Conservation (phyloP, 2,888 invertebrate species). For the Cristatella mucedo region DNA sequence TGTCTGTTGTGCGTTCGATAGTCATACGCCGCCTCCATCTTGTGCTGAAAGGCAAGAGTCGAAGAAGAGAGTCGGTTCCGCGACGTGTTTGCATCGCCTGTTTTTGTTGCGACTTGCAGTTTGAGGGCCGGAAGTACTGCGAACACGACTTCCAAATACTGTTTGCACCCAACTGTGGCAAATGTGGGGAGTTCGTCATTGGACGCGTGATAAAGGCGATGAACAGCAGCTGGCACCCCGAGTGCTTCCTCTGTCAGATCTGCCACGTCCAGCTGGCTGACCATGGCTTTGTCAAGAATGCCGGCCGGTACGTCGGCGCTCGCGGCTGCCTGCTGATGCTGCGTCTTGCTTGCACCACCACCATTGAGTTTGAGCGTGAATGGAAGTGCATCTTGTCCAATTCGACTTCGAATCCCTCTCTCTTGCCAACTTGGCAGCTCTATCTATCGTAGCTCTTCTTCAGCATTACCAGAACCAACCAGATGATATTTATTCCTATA, state of each 20-base stretch:
- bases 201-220: constrained; percentile 98
- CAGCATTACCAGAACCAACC: too few species aligned
- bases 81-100: constrained; percentile 1
- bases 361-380: neutral
- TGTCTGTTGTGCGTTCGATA: too few species aligned
- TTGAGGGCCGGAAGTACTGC: constrained; percentile 96
- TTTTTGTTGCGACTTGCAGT: constrained; percentile 46
- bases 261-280: constrained; percentile 83
- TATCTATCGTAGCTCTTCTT: too few species aligned
- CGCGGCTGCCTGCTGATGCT: too few species aligned
- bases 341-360: too few species aligned
- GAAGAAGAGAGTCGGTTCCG: neutral
- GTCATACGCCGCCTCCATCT: too few species aligned
- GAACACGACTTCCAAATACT: constrained; percentile 96
- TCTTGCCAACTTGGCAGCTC: too few species aligned
- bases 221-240: constrained; percentile 97
- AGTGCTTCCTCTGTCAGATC: constrained; percentile 88
- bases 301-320: constrained; percentile 44
- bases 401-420: too few species aligned
- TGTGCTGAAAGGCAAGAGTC: too few species aligned
- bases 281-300: constrained; percentile 69
- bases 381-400: constrained; percentile 5
- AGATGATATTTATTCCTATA: too few species aligned
- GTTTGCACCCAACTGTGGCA: constrained; percentile 70
- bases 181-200: constrained; percentile 83